Percentiles rank a stretch among this genome's conserved stretches.
Conservation (phyloP, 2,888 invertebrate species). For the Boloria euphrosyne region DNA sequence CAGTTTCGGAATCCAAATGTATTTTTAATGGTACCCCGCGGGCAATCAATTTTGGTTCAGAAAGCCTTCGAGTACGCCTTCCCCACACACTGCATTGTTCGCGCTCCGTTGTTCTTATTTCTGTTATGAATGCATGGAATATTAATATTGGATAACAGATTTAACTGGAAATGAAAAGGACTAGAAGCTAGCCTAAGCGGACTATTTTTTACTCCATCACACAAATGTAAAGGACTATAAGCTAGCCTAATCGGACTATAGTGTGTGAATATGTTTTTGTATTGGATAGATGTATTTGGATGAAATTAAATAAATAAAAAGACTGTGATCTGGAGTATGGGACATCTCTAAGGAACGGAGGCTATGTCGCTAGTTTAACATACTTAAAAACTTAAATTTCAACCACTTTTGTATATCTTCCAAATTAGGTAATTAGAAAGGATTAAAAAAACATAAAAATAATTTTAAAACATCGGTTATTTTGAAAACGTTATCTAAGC, state of each 20-base stretch:
- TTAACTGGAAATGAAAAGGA: conserved; percentile 19
- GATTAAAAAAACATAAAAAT: no score
- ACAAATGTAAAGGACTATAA: conserved; percentile 7
- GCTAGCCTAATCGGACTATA: not conserved
- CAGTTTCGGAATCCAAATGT: conserved; percentile 54
- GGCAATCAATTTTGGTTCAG: conserved; percentile 55
- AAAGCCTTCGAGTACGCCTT: conserved; percentile 43
- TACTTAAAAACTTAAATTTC: no score
- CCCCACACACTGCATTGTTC: conserved; percentile 38
- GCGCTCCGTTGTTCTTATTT: conserved; percentile 37
- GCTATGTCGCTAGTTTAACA: no score
- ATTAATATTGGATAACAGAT: conserved; percentile 31
- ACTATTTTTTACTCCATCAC: not conserved
- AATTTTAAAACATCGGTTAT: no score
- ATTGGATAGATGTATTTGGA: no score
- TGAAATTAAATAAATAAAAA: no score
- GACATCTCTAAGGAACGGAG: no score
- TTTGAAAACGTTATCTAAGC: no score
- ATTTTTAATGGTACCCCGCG: conserved; percentile 61
- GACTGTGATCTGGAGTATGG: no score
- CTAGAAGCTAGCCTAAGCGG: not conserved
- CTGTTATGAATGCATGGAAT: conserved; percentile 35
- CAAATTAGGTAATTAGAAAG: no score
- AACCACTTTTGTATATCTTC: no score
- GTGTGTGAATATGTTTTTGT: no score